A percentile compares a stretch with the other conserved stretches of the same genome.
phyloP scores from a whole-genome alignment of 2,888 invertebrate species.

The Rhogogaster chlorosoma region DNA sequence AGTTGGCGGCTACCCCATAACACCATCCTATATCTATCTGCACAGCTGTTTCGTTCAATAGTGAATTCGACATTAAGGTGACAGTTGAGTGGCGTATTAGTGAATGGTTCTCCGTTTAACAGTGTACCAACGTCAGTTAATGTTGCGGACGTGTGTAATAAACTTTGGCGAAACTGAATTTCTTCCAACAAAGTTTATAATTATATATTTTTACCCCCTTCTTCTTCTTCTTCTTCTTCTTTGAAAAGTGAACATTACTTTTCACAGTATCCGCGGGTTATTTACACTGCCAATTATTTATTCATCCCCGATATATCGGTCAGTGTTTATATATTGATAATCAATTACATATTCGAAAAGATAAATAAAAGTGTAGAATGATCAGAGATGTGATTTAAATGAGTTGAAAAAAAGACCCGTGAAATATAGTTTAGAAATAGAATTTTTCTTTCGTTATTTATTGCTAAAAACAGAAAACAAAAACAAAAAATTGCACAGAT shows the following conservation, averaged over 20 bases:
- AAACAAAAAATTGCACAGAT: background rate
- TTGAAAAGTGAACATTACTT: background rate
- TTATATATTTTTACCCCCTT: background rate
- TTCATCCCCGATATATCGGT: too few relatives aligned
- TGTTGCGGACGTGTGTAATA: background rate
- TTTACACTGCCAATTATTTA: too few relatives aligned
- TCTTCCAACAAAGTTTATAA: background rate
- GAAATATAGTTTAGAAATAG: background rate
- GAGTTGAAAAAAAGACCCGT: background rate
- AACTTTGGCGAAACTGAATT: background rate
- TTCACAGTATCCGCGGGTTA: background rate
- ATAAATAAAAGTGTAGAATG: too few relatives aligned
- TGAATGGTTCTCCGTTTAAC: background rate
- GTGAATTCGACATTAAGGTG: slow-evolving; percentile 11
- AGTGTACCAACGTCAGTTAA: background rate
- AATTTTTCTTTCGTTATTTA: background rate
- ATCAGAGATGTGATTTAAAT: background rate
- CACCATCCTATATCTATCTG: background rate
- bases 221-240: too few relatives aligned
- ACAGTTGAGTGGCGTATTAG: slow-evolving; percentile 21
- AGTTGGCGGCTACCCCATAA: background rate
- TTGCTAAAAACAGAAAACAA: too few relatives aligned
- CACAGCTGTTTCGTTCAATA: background rate
- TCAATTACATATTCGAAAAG: too few relatives aligned
- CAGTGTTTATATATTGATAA: too few relatives aligned